Conservation (phyloP, 2,797 vertebrate genomes). For the Sebastes reedi region DNA sequence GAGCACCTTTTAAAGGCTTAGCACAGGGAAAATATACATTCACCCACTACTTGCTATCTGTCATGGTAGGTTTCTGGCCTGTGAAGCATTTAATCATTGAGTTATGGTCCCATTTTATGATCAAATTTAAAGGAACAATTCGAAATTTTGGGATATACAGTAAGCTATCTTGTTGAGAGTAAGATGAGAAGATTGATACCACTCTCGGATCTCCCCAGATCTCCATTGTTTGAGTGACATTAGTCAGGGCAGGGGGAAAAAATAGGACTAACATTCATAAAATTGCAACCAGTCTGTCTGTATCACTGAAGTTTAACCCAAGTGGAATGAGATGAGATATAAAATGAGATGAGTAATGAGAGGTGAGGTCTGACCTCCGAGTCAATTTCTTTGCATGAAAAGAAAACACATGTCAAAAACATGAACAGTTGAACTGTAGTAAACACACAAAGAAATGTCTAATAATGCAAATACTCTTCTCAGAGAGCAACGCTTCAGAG, state of each 20-base stretch:
- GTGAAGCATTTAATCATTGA: no score
- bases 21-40: background rate
- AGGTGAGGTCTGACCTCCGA: background rate
- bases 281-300: background rate
- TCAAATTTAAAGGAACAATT: no score
- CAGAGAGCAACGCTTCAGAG: constrained; percentile 35
- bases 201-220: background rate
- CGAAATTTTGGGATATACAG: no score
- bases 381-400: constrained; percentile 1
- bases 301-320: background rate
- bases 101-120: no score
- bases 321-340: constrained; percentile 30
- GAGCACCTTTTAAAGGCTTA: background rate
- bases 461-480: constrained; percentile 18
- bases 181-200: no score
- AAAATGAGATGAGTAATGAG: constrained; percentile 15
- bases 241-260: background rate
- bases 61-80: background rate
- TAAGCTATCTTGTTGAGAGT: accelerated
- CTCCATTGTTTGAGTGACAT: background rate
- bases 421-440: constrained; percentile 8
- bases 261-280: background rate
- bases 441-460: constrained; percentile 29
- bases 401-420: background rate
- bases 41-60: background rate